Conservation (phyloP, 92 coral and sea anemone genomes). For the Siderastrea radians region DNA sequence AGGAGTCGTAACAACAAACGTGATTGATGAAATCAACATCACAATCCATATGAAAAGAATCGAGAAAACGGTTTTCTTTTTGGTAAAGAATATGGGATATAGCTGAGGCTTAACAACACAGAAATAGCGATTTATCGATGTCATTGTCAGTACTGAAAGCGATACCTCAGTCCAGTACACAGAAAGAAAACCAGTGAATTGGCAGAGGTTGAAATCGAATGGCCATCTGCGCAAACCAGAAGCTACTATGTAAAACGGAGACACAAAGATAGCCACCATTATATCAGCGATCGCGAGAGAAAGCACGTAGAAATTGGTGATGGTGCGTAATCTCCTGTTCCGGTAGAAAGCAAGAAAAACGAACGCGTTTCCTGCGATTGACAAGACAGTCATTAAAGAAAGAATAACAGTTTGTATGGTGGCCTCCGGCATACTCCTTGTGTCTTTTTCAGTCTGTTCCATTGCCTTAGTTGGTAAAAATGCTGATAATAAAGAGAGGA, state of each 20-base stretch:
- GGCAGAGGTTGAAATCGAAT: background rate
- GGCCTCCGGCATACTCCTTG: too few relatives aligned
- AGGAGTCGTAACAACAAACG: background rate
- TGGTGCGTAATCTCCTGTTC: too few relatives aligned
- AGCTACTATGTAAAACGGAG: background rate
- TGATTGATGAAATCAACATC: background rate
- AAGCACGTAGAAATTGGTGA: background rate
- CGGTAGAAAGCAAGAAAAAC: too few relatives aligned
- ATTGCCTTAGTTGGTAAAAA: too few relatives aligned
- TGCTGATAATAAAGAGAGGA: too few relatives aligned
- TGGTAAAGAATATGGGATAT: background rate
- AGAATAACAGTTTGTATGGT: too few relatives aligned
- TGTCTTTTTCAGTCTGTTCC: too few relatives aligned
- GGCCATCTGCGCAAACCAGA: background rate
- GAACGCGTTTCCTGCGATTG: too few relatives aligned
- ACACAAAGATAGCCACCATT: background rate
- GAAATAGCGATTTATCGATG: constrained; percentile 2
- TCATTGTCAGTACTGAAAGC: background rate
- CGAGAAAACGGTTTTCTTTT: constrained; percentile 2
- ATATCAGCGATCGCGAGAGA: background rate
- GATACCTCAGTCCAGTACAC: background rate
- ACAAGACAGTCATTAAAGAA: too few relatives aligned
- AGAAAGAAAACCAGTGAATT: background rate
- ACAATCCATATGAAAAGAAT: background rate
- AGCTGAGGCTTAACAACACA: background rate